Percentiles rank a stretch among this genome's conserved stretches.
These are phyloP conservation scores for Eurosta solidaginis DNA, from an alignment of 1,140 invertebrate genomes.

Conservation along the genomic window DNA sequence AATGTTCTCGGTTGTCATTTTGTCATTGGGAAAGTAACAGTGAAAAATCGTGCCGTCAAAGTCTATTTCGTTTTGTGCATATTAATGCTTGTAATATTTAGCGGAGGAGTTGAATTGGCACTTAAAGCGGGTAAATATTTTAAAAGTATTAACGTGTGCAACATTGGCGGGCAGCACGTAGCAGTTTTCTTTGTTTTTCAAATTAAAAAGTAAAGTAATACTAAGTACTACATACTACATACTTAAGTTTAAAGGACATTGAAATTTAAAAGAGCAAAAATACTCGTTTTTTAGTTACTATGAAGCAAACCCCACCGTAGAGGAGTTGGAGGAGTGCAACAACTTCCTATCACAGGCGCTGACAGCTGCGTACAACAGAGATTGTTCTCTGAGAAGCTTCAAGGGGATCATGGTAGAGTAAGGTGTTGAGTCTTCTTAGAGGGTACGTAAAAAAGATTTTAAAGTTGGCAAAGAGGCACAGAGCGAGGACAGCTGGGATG, in stretches of 20 bases:
- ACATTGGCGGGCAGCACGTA: neutral
- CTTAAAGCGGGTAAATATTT: constrained; percentile 12
- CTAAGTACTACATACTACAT: neutral
- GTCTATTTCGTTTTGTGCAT: neutral
- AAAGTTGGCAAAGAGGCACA: too few species aligned
- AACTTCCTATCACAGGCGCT: too few species aligned
- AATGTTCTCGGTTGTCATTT: neutral
- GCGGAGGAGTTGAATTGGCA: neutral
- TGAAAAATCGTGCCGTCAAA: neutral
- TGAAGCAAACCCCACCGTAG: too few species aligned
- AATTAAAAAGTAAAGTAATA: neutral
- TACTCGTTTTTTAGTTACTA: neutral
- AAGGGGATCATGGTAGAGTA: too few species aligned
- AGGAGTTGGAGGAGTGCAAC: too few species aligned
- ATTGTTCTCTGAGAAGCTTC: too few species aligned
- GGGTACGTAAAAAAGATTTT: too few species aligned
- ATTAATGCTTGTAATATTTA: constrained; percentile 14
- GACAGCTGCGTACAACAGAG: too few species aligned
- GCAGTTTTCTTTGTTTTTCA: neutral
- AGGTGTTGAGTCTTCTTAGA: too few species aligned
- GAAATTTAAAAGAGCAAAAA: neutral
- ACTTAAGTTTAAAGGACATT: neutral
- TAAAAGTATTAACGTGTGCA: neutral
- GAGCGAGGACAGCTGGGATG: too few species aligned
- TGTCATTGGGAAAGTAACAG: too few species aligned